Evolutionary conservation across 2,797 vertebrate genomes (phyloP), one percentile per base, ranked within the genome.

Genomic region (Vipera latastei): DNA sequence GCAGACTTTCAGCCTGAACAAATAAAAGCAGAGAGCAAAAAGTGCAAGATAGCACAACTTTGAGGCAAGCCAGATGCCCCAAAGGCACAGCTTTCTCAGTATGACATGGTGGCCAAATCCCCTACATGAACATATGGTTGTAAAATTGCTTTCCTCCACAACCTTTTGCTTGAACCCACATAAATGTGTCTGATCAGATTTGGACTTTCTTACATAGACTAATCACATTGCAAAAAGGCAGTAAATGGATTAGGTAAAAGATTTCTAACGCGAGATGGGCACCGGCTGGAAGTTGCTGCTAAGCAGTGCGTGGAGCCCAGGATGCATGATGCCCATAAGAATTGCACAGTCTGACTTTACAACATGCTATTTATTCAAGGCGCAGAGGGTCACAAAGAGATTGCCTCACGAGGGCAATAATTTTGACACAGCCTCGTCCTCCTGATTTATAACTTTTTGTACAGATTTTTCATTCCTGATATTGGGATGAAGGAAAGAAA

Each of bases 191-290:
- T 0, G 93, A 96, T 96, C 94, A 94, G 97, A 96, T 97, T 53
- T 94, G 95, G 95, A 96, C 95, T 95, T 96, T 96, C 97, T 96
- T 95, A 94, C 96, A 97, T 2, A 63, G 94, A 92, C 25, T 98
- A 98, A 98, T 97, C 95, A 93, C 97, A 97, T 97, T 96, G 96
- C 44, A 28, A 95, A 92, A 95, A 94, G 95, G 97, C 9, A 92
- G 89, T 97, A 98, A 98, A 95, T 16, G 94, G 97, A 98, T 97
- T 97, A 97, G 94, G 90, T 95, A 90, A 95, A 94, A 95, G 91
- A 95, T 96, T 93, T 96, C 90, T 93, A 93, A 69, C 57, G 91
- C 16, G 2, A 92, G 89, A 89, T 91, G 89, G 94, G 93, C 55
- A 3, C 14, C 1, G 6, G 88, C 86, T 94, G 91, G 94, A 92